Conservation (phyloP, 2,888 invertebrate genomes). For the Danaus chrysippus region DNA sequence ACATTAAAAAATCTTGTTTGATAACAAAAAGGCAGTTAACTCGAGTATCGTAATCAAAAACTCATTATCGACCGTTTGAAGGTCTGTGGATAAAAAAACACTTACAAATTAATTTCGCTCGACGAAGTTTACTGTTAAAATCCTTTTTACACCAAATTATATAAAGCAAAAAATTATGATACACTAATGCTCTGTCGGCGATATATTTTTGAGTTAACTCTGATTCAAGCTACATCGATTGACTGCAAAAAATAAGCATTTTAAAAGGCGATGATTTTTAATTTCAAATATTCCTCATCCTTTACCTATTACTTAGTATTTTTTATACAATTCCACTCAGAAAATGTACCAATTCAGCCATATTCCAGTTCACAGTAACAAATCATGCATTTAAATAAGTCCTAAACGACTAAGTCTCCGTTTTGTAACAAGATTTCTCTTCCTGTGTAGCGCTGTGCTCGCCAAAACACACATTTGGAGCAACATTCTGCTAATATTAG, state of each 20-base stretch:
- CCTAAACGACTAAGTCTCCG: slow-evolving; percentile 13
- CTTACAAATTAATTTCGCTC: slow-evolving; percentile 11
- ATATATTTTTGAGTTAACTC: too few relatives aligned
- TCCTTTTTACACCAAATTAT: slow-evolving; percentile 3
- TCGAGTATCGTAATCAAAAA: slow-evolving; percentile 19
- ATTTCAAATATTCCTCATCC: too few relatives aligned
- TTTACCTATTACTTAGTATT: neutral
- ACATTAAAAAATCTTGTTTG: neutral
- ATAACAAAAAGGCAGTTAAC: slow-evolving; percentile 14
- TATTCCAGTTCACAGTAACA: neutral
- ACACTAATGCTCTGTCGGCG: too few relatives aligned
- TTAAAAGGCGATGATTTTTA: too few relatives aligned
- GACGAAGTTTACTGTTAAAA: slow-evolving; percentile 12
- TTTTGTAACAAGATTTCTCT: slow-evolving; percentile 30
- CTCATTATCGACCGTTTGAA: slow-evolving; percentile 22
- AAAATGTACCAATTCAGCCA: neutral
- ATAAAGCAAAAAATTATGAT: too few relatives aligned
- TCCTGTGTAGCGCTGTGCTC: slow-evolving; percentile 35
- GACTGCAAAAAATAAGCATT: too few relatives aligned
- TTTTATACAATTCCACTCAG: neutral
- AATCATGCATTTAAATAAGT: slow-evolving; percentile 10
- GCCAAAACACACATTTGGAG: slow-evolving; percentile 46
- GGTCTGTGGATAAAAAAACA: slow-evolving; percentile 10
- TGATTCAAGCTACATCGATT: too few relatives aligned
- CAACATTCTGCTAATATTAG: slow-evolving; percentile 50